Evolutionary conservation across 2,888 invertebrate species (phyloP).

Genomic region (Microchrysa polita): DNA sequence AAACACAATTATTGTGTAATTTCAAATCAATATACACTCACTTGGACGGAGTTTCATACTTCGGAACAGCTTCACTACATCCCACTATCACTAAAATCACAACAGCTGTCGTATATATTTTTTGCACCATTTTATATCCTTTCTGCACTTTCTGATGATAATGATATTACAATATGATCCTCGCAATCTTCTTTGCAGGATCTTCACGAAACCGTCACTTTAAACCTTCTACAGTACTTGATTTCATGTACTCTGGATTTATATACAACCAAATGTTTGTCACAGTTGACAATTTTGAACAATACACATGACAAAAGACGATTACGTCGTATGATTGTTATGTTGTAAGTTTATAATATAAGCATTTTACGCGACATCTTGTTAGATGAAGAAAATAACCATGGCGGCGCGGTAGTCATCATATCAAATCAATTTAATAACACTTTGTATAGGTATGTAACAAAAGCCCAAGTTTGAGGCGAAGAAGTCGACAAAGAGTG

Average conservation of each 20-base stretch:
- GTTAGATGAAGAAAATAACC: slow-evolving; percentile 27
- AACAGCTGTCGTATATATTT: neutral
- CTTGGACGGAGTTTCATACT: slow-evolving; percentile 39
- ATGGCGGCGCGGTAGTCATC: slow-evolving; percentile 16
- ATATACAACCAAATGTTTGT: slow-evolving; percentile 24
- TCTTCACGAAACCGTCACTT: neutral
- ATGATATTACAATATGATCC: neutral
- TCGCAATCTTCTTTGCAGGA: neutral
- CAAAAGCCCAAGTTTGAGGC: too few relatives aligned
- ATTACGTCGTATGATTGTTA: slow-evolving; percentile 35
- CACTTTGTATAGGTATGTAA: neutral
- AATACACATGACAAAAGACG: slow-evolving; percentile 35
- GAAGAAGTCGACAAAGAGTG: slow-evolving; percentile 1
- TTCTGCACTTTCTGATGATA: too few relatives aligned
- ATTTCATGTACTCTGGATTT: slow-evolving; percentile 4
- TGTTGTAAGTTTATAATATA: neutral
- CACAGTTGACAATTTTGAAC: slow-evolving; percentile 42
- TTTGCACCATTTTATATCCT: slow-evolving; percentile 16
- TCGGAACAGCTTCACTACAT: slow-evolving; percentile 29
- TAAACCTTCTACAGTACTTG: neutral
- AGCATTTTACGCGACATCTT: neutral
- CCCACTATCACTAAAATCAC: neutral
- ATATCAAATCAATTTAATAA: slow-evolving; percentile 30
- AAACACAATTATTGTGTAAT: too few relatives aligned
- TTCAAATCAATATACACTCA: slow-evolving; percentile 23